Evolutionary conservation across 2,888 invertebrate genomes (phyloP).

Genomic region (Archips crataeganus): DNA sequence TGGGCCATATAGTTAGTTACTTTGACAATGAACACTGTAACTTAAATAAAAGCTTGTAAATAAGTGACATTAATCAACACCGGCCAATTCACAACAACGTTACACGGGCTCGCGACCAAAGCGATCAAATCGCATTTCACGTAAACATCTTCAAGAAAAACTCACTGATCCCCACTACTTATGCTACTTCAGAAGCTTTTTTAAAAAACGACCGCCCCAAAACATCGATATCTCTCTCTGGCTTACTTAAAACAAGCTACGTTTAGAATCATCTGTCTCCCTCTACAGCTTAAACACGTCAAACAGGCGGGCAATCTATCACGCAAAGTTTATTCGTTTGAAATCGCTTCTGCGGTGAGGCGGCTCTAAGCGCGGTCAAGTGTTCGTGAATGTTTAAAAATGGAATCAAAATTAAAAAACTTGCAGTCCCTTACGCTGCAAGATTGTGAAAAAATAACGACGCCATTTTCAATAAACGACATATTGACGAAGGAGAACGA

Average conservation of each 20-base stretch:
- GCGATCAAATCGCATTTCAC: conserved; percentile 82
- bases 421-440: conserved; percentile 67
- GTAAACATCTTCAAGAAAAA: conserved; percentile 86
- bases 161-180: conserved; percentile 85
- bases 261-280: conserved; percentile 58
- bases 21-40: too few species aligned
- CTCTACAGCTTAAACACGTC: conserved; percentile 77
- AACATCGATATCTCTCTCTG: conserved; percentile 60
- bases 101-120: conserved; percentile 65
- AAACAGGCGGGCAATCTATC: conserved; percentile 82
- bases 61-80: background rate
- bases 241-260: conserved; percentile 38
- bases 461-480: conserved; percentile 91
- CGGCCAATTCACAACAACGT: conserved; percentile 59
- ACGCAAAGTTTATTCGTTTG: conserved; percentile 84
- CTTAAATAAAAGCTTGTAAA: too few species aligned
- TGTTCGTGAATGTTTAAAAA: conserved; percentile 66
- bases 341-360: conserved; percentile 81
- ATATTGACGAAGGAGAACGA: conserved; percentile 87
- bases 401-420: conserved; percentile 78
- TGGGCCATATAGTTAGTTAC: too few species aligned
- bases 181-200: conserved; percentile 80
- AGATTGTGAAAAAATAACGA: conserved; percentile 82
- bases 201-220: conserved; percentile 77
- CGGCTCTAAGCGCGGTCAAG: conserved; percentile 69